phyloP scores from a whole-genome alignment of 2,113 vertebrate genomes.

The Petrocephalus zakoni region DNA sequence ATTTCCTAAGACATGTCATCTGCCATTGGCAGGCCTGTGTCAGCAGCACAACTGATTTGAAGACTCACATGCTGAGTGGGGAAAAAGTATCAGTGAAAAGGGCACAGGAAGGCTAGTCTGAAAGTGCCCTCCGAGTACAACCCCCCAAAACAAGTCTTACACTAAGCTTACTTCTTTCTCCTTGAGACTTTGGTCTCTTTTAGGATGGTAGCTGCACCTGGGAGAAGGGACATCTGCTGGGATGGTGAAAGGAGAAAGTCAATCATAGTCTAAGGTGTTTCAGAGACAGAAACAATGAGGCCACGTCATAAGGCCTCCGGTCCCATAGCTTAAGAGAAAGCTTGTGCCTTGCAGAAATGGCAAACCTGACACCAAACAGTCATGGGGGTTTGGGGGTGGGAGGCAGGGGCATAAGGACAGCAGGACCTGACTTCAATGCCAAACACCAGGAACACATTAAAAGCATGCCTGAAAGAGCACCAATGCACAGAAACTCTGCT shows the following conservation, averaged over 20 bases:
- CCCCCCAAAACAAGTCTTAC: neutral
- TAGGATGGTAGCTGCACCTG: neutral
- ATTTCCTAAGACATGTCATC: neutral
- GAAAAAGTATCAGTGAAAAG: neutral
- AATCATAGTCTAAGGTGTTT: neutral
- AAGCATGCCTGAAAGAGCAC: neutral
- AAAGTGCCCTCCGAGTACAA: neutral
- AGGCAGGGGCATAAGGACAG: neutral
- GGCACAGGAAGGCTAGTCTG: neutral
- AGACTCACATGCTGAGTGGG: neutral
- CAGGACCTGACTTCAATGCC: neutral
- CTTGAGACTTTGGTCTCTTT: neutral
- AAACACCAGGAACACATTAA: slow-evolving; percentile 1
- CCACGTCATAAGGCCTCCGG: slow-evolving; percentile 1
- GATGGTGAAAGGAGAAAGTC: neutral
- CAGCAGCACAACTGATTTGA: too few species aligned
- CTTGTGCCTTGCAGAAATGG: neutral
- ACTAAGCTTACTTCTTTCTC: neutral
- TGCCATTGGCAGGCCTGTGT: neutral
- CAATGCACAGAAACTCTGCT: neutral
- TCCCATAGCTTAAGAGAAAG: neutral
- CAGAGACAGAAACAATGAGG: neutral
- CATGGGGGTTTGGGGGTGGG: neutral
- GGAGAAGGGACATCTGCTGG: neutral
- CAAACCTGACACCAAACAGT: neutral